Base-by-base conservation (phyloP, 2,888 invertebrate species). In the Willowsia nigromaculata region DNA sequence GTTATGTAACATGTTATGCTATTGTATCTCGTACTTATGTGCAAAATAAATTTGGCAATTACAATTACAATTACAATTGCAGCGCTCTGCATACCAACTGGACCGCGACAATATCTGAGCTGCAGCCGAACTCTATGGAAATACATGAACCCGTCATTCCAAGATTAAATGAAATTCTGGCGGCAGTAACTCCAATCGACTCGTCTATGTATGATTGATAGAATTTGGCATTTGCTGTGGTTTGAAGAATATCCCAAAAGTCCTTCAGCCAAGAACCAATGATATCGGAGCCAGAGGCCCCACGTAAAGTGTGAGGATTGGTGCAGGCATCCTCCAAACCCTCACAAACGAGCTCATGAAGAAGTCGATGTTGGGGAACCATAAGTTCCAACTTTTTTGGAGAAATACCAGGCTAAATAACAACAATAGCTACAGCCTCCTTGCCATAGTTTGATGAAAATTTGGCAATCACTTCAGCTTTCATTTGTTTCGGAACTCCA, bases 51-150 rank as follows among this genome's bases (percentile, higher is more conserved):
- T n/a, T n/a, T n/a, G n/a, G n/a, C n/a, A n/a, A n/a, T n/a, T n/a
- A n/a, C n/a, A n/a, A n/a, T n/a, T n/a, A n/a, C n/a, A n/a, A n/a
- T n/a, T n/a, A n/a, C n/a, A n/a, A n/a, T 25, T 37, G 33, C 3
- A 89, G 30, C 22, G 50, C 76, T 22, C 68, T 43, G 27, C 85
- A 85, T 1, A 85, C 89, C 7, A 89, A 27, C 30, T 80, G 84
- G 2, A 89, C 56, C 1, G 85, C 85, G 9, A 89, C 85, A 80
- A 89, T 85, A 40, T 85, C 83, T 1, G 85, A 56, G 6, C 85
- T 78, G 25, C 89, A 89, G 2, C 89, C 89, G 13, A 74, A 80
- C 37, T 89, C 89, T 0, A 81, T 85, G 11, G 85, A 78, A 2
- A 89, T 33, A 37, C 71, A 65, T 9, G 89, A 81, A 15, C 89